Conservation (phyloP, 2,113 vertebrate species). For the Bombycilla garrulus region DNA sequence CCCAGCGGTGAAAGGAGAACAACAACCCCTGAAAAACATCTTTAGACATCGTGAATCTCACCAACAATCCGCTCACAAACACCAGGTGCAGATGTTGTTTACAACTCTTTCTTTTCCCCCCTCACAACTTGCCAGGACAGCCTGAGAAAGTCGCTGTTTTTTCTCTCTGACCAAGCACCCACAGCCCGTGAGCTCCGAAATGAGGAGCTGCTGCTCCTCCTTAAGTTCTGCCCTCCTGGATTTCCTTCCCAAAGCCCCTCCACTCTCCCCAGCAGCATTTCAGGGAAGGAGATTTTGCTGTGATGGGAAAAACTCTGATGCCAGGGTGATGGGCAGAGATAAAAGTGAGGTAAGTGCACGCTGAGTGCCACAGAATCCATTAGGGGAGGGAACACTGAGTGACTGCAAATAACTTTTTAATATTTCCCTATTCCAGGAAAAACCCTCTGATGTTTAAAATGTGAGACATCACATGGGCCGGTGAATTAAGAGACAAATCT, state of each 20-base stretch:
- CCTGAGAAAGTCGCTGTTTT: too few relatives aligned
- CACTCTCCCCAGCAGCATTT: neutral
- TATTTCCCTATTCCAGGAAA: slow-evolving; percentile 57
- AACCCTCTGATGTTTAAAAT: neutral
- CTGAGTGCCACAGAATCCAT: slow-evolving; percentile 30
- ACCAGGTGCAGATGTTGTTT: too few relatives aligned
- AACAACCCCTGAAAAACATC: too few relatives aligned
- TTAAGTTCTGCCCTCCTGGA: neutral
- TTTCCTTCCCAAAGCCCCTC: neutral
- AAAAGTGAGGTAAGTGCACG: slow-evolving; percentile 8
- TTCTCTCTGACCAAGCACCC: too few relatives aligned
- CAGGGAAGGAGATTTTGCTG: slow-evolving; percentile 6
- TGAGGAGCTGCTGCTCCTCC: neutral
- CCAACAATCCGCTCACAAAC: too few relatives aligned
- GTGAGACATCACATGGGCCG: neutral
- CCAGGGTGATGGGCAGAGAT: neutral
- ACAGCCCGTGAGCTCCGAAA: too few relatives aligned
- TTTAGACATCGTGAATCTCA: too few relatives aligned
- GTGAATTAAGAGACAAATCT: neutral
- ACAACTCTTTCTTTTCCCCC: too few relatives aligned
- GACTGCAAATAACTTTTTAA: slow-evolving; percentile 29
- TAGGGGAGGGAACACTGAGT: neutral
- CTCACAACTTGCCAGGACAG: too few relatives aligned
- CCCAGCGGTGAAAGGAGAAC: too few relatives aligned
- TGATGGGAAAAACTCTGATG: slow-evolving; percentile 8